Percentiles rank a stretch among this genome's conserved stretches.
Evolutionary conservation across 2,888 invertebrate species (phyloP).

Genomic region (Pharmacophagus antenor): DNA sequence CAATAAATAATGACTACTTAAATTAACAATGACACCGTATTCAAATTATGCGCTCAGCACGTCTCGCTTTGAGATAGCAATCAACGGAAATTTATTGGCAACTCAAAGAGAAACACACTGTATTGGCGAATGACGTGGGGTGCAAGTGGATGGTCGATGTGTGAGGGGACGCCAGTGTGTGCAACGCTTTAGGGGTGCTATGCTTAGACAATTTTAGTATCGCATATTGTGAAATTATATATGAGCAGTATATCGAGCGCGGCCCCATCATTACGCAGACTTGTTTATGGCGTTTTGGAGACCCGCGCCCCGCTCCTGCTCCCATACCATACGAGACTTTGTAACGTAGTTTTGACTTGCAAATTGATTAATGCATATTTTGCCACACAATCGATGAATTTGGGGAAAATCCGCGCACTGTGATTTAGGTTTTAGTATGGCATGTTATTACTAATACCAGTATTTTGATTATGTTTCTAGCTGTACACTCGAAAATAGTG

Average conservation of each 20-base stretch:
- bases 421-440: not conserved
- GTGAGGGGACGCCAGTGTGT: conserved; percentile 42
- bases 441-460: not conserved
- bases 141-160: conserved; percentile 41
- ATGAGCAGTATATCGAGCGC: conserved; percentile 42
- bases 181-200: conserved; percentile 61
- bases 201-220: conserved; percentile 78
- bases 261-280: conserved; percentile 33
- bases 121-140: conserved; percentile 56
- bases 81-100: conserved; percentile 26
- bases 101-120: conserved; percentile 46
- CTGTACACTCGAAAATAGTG: no score
- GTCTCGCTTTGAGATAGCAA: conserved; percentile 20
- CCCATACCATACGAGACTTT: conserved; percentile 15
- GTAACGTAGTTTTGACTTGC: conserved; percentile 26
- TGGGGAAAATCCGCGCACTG: not conserved
- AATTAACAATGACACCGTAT: conserved; percentile 11
- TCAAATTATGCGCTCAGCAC: conserved; percentile 14
- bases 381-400: conserved; percentile 16
- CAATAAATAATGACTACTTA: not conserved
- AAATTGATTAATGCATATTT: conserved; percentile 26
- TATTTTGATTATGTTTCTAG: no score
- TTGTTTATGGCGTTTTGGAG: conserved; percentile 36
- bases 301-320: conserved; percentile 9
- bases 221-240: conserved; percentile 70